Evolutionary conservation across 2,888 invertebrate genomes (phyloP), one percentile per base, ranked within the genome.

Genomic region (Zelleria hepariella): DNA sequence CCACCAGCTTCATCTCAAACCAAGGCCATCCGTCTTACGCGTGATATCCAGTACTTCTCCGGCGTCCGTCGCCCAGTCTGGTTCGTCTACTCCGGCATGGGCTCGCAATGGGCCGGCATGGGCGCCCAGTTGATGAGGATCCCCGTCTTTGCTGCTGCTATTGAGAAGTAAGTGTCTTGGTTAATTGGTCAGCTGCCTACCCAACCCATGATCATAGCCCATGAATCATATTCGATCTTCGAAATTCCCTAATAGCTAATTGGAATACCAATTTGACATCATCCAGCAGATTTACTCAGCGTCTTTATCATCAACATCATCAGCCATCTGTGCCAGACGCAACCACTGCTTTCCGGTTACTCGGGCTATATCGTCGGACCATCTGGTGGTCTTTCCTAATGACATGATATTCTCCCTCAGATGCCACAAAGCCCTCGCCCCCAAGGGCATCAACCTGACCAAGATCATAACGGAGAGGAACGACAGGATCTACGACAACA

Each of bases 31-130:
- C 75, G 84, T 0, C 63, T 90, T 1, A 71, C 81, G 0, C 89
- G 89, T 48, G 90, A 91, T 47, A 78, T 91, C 24, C 88, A 92
- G 65, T 91, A 92, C 75, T 92, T 90, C 73, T 88, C 91, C 0
- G 93, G 92, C 0, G 83, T 90, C 0, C 90, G 90, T 59, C 90
- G 93, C 0, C 95, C 96, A 1, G 86, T 97, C 1, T 96, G 96
- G 92, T 97, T 94, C 82, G 93, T 97, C 51, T 98, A 96, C 85
- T 95, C 97, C 58, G 97, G 97, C 32, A 95, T 98, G 95, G 96
- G 96, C 1, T 94, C 95, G 0, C 96, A 96, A 72, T 97, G 96
- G 96, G 83, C 92, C 10, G 93, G 94, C 64, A 96, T 97, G 95
- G 97, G 94, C 3, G 83, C 90, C 8, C 90, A 93, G 48, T 90